Conservation (phyloP, 2,113 vertebrate species). For the Xerus inauris region DNA sequence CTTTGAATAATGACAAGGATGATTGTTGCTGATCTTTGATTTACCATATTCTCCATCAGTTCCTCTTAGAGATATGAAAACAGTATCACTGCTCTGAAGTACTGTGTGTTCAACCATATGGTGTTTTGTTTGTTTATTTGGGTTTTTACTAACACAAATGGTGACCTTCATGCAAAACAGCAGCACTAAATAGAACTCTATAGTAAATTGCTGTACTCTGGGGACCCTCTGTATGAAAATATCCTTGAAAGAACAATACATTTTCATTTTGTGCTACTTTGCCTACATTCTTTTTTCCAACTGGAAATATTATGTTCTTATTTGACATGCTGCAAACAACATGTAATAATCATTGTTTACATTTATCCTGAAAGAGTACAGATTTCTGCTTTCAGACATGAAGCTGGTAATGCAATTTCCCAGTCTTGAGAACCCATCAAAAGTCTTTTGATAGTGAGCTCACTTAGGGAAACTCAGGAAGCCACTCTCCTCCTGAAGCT, state of each 20-base stretch:
- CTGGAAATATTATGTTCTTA: conserved; percentile 2
- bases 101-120: conserved; percentile 5
- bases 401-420: conserved; percentile 31
- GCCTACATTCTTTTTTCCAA: not conserved
- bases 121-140: conserved; percentile 5
- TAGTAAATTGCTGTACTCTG: conserved; percentile 30
- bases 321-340: conserved; percentile 51
- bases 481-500: not conserved
- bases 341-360: conserved; percentile 52
- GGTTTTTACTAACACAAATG: conserved; percentile 34
- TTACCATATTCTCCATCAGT: not conserved
- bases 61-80: not conserved
- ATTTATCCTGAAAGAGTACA: conserved; percentile 51
- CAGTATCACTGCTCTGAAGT: not conserved
- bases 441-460: conserved; percentile 47
- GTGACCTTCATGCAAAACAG: conserved; percentile 39
- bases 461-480: conserved; percentile 46
- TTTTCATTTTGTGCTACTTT: conserved; percentile 50
- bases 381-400: conserved; percentile 64
- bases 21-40: conserved; percentile 24
- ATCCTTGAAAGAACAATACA: conserved; percentile 34
- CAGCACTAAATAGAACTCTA: conserved; percentile 44
- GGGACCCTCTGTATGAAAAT: conserved; percentile 27
- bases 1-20: not conserved
- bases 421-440: conserved; percentile 28